Conservation (phyloP, 2,888 invertebrate genomes). For the Iphiclides podalirius region DNA sequence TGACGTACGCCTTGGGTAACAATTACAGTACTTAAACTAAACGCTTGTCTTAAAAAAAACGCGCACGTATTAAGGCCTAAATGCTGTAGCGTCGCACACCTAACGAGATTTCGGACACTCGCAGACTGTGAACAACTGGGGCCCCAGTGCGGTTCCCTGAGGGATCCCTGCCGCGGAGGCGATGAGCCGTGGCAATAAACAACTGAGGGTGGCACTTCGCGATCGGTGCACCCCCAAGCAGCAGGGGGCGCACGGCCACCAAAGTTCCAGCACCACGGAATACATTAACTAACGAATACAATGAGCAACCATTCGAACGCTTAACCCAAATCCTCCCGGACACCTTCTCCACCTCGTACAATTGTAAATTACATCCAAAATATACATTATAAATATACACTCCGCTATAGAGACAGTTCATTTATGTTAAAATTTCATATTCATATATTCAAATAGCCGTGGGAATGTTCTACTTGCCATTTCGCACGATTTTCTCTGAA, state of each 20-base stretch:
- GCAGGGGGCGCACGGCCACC: conserved; percentile 28
- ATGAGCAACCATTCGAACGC: conserved; percentile 74
- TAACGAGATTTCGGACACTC: conserved; percentile 79
- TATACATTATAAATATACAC: conserved; percentile 61
- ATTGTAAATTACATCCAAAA: conserved; percentile 76
- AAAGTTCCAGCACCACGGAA: conserved; percentile 63
- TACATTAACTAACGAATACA: conserved; percentile 64
- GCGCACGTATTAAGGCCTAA: conserved; percentile 67
- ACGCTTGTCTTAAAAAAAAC: conserved; percentile 73
- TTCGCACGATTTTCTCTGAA: conserved; percentile 8
- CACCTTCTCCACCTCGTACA: conserved; percentile 41
- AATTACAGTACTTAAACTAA: conserved; percentile 64
- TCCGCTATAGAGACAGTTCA: conserved; percentile 53
- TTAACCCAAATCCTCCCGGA: conserved; percentile 50
- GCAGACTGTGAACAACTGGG: conserved; percentile 61
- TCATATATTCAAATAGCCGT: conserved; percentile 44
- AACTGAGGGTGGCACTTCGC: conserved; percentile 70
- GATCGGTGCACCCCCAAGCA: conserved; percentile 42
- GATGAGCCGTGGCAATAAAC: conserved; percentile 60
- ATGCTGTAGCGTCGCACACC: conserved; percentile 65
- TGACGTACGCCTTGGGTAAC: conserved; percentile 72
- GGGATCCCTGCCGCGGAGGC: conserved; percentile 44
- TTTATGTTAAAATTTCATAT: conserved; percentile 38
- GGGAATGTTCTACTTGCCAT: conserved; percentile 39
- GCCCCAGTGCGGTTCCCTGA: conserved; percentile 70